Conservation (phyloP, 2,888 invertebrate species). For the Leucoma salicis region DNA sequence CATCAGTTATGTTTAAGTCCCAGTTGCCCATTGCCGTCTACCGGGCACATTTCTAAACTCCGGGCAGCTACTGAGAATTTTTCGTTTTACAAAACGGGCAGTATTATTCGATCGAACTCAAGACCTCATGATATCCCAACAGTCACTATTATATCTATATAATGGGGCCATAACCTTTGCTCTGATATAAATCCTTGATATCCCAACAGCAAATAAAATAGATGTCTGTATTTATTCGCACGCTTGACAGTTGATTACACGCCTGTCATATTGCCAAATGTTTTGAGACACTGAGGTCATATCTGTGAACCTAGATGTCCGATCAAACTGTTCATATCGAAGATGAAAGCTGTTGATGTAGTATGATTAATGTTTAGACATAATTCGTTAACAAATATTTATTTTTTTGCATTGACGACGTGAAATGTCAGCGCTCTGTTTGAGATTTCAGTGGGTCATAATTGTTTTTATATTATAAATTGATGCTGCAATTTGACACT, state of each 20-base stretch:
- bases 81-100: too few species aligned
- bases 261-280: conserved; percentile 8
- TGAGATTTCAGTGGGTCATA: neutral
- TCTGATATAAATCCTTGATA: neutral
- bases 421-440: neutral
- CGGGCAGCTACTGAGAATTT: too few species aligned
- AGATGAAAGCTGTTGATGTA: neutral
- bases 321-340: neutral
- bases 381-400: neutral
- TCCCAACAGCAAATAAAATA: conserved; percentile 3
- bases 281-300: conserved; percentile 18
- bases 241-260: conserved; percentile 15
- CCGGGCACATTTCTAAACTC: too few species aligned
- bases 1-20: too few species aligned
- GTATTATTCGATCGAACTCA: too few species aligned
- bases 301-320: conserved; percentile 6
- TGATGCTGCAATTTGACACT: too few species aligned
- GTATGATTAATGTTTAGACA: conserved; percentile 4
- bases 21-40: too few species aligned
- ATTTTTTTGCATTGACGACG: neutral
- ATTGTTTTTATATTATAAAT: too few species aligned
- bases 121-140: too few species aligned
- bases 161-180: neutral
- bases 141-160: too few species aligned
- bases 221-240: conserved; percentile 2